A percentile compares a stretch with the other conserved stretches of the same genome.
Evolutionary conservation across 2,113 vertebrate genomes (phyloP).

Genomic region (Phodopus roborovskii): DNA sequence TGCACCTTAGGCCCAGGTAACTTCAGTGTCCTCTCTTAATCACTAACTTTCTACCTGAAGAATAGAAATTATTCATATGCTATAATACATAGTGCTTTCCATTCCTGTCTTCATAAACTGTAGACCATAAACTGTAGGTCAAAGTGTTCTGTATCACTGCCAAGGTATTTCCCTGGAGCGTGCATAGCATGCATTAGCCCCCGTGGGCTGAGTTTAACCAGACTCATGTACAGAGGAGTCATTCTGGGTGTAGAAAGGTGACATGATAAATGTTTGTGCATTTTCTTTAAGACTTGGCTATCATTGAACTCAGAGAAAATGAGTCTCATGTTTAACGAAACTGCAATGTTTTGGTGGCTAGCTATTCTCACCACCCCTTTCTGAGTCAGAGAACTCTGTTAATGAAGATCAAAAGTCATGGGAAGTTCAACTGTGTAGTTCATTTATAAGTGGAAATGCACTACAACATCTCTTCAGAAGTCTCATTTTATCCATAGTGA

Average conservation of each 20-base stretch:
- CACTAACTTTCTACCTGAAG: neutral
- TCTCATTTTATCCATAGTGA: neutral
- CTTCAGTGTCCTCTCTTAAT: neutral
- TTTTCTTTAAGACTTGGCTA: conserved; percentile 26
- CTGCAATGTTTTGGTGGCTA: neutral
- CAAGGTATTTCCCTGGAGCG: neutral
- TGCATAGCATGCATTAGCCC: neutral
- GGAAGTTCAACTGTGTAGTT: conserved; percentile 53
- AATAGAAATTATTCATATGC: neutral
- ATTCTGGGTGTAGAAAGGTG: neutral
- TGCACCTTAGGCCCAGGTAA: neutral
- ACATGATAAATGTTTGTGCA: neutral
- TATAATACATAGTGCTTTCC: neutral
- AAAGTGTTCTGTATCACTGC: neutral
- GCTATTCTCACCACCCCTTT: neutral
- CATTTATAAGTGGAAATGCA: conserved; percentile 38
- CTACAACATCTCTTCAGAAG: neutral
- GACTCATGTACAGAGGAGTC: neutral
- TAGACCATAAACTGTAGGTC: neutral
- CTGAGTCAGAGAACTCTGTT: neutral
- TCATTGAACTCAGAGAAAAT: conserved; percentile 2
- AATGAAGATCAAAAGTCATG: conserved; percentile 33
- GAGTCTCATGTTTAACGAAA: conserved; percentile 1
- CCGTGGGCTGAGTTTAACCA: neutral
- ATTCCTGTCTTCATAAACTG: neutral